A percentile compares a stretch with the other conserved stretches of the same genome.
Evolutionary conservation across 2,797 vertebrate genomes (phyloP).

Genomic region (Amazona finschi): DNA sequence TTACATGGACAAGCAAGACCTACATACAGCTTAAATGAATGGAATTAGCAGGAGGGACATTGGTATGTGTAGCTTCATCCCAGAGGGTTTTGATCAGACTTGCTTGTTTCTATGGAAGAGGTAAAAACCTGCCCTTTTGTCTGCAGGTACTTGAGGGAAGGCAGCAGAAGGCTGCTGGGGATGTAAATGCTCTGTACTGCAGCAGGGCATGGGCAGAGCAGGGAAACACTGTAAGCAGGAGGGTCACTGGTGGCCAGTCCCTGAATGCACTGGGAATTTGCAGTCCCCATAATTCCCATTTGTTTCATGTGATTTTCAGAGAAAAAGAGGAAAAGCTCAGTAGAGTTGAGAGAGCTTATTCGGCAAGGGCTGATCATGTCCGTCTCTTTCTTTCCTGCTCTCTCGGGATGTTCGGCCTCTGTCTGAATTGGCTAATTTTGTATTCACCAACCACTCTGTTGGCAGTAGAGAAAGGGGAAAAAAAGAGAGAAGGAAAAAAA

Average conservation of each 20-base stretch:
- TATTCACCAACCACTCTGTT: conserved; percentile 29
- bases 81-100: neutral
- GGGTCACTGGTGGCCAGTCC: neutral
- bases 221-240: neutral
- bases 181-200: neutral
- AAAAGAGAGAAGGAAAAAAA: neutral
- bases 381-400: neutral
- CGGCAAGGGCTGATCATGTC: conserved; percentile 12
- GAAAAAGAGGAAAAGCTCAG: neutral
- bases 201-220: neutral
- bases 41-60: neutral
- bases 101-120: neutral
- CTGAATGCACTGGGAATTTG: neutral
- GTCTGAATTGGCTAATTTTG: conserved; percentile 53
- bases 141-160: neutral
- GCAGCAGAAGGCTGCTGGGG: neutral
- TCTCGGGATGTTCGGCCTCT: conserved; percentile 31
- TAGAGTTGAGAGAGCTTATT: neutral
- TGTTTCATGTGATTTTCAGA: neutral
- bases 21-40: neutral
- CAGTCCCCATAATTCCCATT: neutral
- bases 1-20: neutral
- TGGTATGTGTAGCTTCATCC: neutral
- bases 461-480: conserved; percentile 9
- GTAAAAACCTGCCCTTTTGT: neutral